A percentile compares a stretch with the other conserved stretches of the same genome.
Conservation (phyloP, 2,888 invertebrate genomes). For the Caenorhabditis doughertyi region DNA sequence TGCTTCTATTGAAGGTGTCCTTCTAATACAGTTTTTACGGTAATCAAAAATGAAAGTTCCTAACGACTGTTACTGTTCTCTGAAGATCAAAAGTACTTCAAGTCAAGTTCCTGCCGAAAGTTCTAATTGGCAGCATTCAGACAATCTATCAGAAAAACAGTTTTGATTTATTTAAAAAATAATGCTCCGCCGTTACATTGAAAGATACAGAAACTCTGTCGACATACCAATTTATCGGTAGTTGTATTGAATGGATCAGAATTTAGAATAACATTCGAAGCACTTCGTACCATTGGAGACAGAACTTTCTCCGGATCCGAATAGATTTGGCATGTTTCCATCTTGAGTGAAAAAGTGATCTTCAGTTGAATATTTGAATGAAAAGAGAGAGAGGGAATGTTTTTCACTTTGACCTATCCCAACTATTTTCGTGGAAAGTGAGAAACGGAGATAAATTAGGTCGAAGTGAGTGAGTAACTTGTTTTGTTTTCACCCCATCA, state of each 20-base stretch:
- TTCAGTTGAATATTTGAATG: background rate
- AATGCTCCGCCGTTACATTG: no score
- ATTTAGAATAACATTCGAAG: slow-evolving; percentile 51
- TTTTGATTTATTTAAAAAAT: background rate
- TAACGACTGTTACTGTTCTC: background rate
- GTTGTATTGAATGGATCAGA: slow-evolving; percentile 40
- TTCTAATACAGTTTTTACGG: no score
- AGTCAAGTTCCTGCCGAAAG: background rate
- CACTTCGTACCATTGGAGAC: slow-evolving; percentile 56
- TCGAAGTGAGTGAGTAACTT: slow-evolving; percentile 28
- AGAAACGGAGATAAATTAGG: slow-evolving; percentile 50
- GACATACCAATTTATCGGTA: slow-evolving; percentile 19
- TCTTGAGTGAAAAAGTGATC: background rate
- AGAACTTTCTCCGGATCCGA: slow-evolving; percentile 39
- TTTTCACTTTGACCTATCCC: slow-evolving; percentile 27
- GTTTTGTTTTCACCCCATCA: slow-evolving; percentile 45
- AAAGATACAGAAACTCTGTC: no score
- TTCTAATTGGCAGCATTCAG: no score
- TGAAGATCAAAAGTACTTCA: background rate
- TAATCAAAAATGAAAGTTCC: no score
- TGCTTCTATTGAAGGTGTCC: no score
- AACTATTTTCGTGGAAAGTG: slow-evolving; percentile 43
- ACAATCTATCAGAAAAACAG: no score
- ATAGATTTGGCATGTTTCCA: slow-evolving; percentile 46
- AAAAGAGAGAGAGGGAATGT: slow-evolving; percentile 14